Base-by-base conservation (phyloP, 2,888 invertebrate species). In the Marronus borbonicus region DNA sequence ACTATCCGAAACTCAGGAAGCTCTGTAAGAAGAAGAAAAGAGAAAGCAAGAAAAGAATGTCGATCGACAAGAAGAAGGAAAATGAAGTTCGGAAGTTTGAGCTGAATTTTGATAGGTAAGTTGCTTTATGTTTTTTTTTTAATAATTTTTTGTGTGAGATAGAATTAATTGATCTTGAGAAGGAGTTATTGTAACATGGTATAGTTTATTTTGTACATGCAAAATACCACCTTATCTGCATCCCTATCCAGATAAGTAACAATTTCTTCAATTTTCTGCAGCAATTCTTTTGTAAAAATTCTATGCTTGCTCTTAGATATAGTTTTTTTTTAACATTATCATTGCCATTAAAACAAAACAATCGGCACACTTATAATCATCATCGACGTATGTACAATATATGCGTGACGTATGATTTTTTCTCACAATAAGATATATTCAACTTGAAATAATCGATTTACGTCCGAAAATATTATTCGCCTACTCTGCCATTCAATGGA, bases 1-100 rank as follows among this genome's bases (percentile, higher is more conserved):
- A 93, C 84, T 93, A 92, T 85, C 90, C 89, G 64, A 88, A 88
- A 83, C 88, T 93, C 83, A 91, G 91, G 87, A 88, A 88, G 79
- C 89, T 90, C 83, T 94, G 94, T 85, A 87, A 87, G 76, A 81
- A 85, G 64, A 87, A 88, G 62, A 74, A 60, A 24, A 49, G 68
- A 28, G 49, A 74, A 20, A 28, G 24, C 24, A 66, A 76, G n/a
- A 50, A 62, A 8, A 78, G 39, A n/a, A 31, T 60, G 20, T 36
- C 36, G 28, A 76, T 60, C 62, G 74, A 65, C 65, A 66, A 62
- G 60, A 68, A 68, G 50, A 20, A 52, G 24, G 49, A 20, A 24
- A 4, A 68, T 17, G 10, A 50, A 28, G 24, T 31, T 8, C 68
- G 39, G 17, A 7, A 58, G 55, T 58, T 74, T 12, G 44, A 60